Base-by-base conservation (phyloP, 2,113 vertebrate species). In the Oxygymnocypris stewartii region DNA sequence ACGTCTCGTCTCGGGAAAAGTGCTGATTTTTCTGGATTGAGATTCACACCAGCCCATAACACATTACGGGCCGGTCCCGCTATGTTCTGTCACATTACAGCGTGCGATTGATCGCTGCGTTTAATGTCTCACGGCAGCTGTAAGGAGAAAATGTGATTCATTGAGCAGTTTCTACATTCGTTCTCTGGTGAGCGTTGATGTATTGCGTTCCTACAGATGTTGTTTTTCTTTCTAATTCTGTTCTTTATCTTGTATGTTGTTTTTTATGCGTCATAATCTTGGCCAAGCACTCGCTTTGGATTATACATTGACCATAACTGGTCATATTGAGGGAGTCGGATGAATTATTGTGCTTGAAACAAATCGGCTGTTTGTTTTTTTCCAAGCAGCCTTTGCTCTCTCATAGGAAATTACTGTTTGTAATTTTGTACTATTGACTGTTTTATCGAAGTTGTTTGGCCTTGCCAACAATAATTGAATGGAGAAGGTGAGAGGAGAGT, bases 301-400 rank as follows among this genome's bases (percentile, higher is more conserved):
- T 61, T 69, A 85, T 79, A 74, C 75, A 40, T 63, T 80, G 47
- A 69, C 85, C 47, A 81, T 88, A 87, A 77, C 54, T 59, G 87
- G 63, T 69, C 87, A 90, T 51, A 86, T 67, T 76, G 7, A 85
- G 81, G 37, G 23, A 87, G 88, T 88, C 87, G 76, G 88, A 89
- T 90, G 84, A 90, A 90, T 88, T 84, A 91, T 89, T n/a, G 25
- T 63, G 69, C 89, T 87, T 40, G 77, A 90, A 86, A 94, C 87
- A 92, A 92, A 92, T 91, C 49, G 88, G 71, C 79, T 85, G 18
- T 40, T 73, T 73, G 7, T 59, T 40, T 91, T 90, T 90, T 71
- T 88, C 82, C 83, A 89, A 20, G 87, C 79, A 31, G 49, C 35
- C 23, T 44, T 69, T 87, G 86, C 86, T 89, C 77, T 83, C 18